phyloP scores from a whole-genome alignment of 2,888 invertebrate species.

The Antheraea assamensis region DNA sequence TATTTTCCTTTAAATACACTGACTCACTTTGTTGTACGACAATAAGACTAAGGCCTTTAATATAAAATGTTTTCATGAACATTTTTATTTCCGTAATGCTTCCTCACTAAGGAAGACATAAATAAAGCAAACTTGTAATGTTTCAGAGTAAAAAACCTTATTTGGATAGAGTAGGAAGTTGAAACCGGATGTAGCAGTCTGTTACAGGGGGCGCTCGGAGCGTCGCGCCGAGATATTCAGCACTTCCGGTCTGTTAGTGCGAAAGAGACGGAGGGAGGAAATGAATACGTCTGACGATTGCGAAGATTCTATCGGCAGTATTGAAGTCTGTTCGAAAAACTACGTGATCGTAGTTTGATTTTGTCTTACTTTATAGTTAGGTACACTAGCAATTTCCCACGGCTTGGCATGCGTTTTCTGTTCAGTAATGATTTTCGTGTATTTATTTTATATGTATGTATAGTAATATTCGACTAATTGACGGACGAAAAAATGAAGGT shows the following conservation, averaged over 20 bases:
- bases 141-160: slow-evolving; percentile 58
- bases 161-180: slow-evolving; percentile 64
- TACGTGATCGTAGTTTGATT: not conserved
- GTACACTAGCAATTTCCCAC: no score
- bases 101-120: slow-evolving; percentile 39
- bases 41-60: not conserved
- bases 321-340: not conserved
- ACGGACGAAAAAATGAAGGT: no score
- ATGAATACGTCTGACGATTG: slow-evolving; percentile 64
- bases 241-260: slow-evolving; percentile 57
- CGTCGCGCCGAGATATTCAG: slow-evolving; percentile 64
- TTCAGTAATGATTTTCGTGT: no score
- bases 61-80: not conserved
- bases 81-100: slow-evolving; percentile 12
- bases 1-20: no score
- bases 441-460: no score
- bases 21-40: not conserved
- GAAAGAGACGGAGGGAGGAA: slow-evolving; percentile 50
- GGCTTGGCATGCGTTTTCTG: no score
- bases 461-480: no score
- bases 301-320: slow-evolving; percentile 47
- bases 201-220: slow-evolving; percentile 54
- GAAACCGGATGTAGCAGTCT: slow-evolving; percentile 71
- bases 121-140: slow-evolving; percentile 44
- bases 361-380: not conserved